phyloP scores from a whole-genome alignment of 2,888 invertebrate species.

The Siphonodentalium dalli region DNA sequence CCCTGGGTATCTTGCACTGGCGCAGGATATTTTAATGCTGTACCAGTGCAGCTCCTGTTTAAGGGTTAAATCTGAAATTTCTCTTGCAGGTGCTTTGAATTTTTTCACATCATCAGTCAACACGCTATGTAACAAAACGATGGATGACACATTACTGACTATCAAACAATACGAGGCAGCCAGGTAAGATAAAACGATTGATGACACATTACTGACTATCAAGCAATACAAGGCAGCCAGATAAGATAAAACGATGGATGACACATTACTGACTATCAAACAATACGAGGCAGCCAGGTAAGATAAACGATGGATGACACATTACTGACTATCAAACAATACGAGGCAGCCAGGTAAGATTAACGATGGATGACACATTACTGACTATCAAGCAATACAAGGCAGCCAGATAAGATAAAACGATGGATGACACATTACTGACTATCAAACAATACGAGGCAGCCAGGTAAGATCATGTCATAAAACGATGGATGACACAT shows the following conservation, averaged over 20 bases:
- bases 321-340: slow-evolving; percentile 77
- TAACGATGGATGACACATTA: slow-evolving; percentile 94
- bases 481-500: too few relatives aligned
- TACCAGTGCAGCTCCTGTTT: too few relatives aligned
- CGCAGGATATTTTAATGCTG: too few relatives aligned
- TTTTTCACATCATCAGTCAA: slow-evolving; percentile 96
- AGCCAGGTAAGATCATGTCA: too few relatives aligned
- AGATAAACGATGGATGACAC: slow-evolving; percentile 96
- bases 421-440: too few relatives aligned
- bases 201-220: slow-evolving; percentile 85
- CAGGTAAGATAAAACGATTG: slow-evolving; percentile 89
- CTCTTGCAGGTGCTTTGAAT: slow-evolving; percentile 79
- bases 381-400: slow-evolving; percentile 81
- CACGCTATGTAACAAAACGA: slow-evolving; percentile 96
- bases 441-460: too few relatives aligned
- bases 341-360: slow-evolving; percentile 78
- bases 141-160: slow-evolving; percentile 89
- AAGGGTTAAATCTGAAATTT: background rate
- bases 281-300: slow-evolving; percentile 81
- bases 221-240: slow-evolving; percentile 79
- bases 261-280: slow-evolving; percentile 81
- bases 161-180: slow-evolving; percentile 80
- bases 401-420: slow-evolving; percentile 77
- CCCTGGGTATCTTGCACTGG: background rate
- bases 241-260: slow-evolving; percentile 95